Percentiles rank a stretch among this genome's conserved stretches.
Conservation (phyloP, 2,797 vertebrate genomes). For the Sparidentex hasta region DNA sequence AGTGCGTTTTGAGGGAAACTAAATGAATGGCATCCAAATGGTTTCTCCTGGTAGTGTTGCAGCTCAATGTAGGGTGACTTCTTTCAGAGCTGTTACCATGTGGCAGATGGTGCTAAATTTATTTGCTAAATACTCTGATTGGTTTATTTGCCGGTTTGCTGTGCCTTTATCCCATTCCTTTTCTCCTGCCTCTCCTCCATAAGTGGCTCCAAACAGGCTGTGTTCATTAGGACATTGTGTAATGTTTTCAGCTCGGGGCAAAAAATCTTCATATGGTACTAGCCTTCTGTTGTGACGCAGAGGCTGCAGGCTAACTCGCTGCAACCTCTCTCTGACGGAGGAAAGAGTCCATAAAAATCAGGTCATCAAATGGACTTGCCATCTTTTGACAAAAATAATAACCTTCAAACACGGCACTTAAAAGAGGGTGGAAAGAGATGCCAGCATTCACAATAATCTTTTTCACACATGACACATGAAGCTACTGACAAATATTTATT, state of each 20-base stretch:
- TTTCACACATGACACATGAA: slow-evolving; percentile 8
- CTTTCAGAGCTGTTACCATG: slow-evolving; percentile 64
- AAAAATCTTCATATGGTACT: slow-evolving; percentile 82
- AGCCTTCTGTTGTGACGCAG: slow-evolving; percentile 76
- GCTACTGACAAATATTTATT: not conserved
- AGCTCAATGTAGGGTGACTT: slow-evolving; percentile 83
- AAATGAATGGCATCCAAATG: slow-evolving; percentile 83
- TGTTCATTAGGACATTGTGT: slow-evolving; percentile 77
- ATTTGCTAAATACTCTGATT: slow-evolving; percentile 85
- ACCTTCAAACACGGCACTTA: slow-evolving; percentile 41
- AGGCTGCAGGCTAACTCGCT: slow-evolving; percentile 73
- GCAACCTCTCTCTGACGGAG: slow-evolving; percentile 49
- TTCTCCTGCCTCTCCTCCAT: slow-evolving; percentile 57
- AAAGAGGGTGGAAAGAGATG: not conserved
- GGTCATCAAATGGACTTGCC: slow-evolving; percentile 66
- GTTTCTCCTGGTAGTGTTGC: slow-evolving; percentile 70
- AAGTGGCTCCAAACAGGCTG: slow-evolving; percentile 68
- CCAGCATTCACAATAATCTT: not conserved
- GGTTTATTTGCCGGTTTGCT: slow-evolving; percentile 69
- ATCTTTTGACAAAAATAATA: slow-evolving; percentile 49
- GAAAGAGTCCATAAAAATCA: slow-evolving; percentile 67
- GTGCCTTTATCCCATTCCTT: slow-evolving; percentile 52
- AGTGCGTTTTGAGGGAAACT: slow-evolving; percentile 83
- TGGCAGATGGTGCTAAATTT: slow-evolving; percentile 84
- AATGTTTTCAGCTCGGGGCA: slow-evolving; percentile 82